Base-by-base conservation (phyloP, 1,140 invertebrate species). In the Drosophila guanche region DNA sequence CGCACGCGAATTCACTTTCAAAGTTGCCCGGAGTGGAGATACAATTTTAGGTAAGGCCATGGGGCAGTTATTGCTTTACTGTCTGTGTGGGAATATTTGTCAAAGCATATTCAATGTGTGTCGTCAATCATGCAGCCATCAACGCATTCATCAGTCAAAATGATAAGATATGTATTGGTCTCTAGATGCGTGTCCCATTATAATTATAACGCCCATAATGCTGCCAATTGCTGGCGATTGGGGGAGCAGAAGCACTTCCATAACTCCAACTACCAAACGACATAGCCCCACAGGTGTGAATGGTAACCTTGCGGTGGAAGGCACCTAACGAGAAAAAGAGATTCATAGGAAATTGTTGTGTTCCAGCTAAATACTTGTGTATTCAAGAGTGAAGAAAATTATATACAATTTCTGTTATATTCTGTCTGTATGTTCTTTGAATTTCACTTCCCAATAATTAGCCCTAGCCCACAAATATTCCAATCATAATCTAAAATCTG, bases 131-230 rank as follows among this genome's bases (percentile, higher is more conserved):
- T 43, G 25, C 7, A 57, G 58, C 62, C 63, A 73, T 86, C 72
- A 86, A 60, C 73, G 41, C 40, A 69, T 40, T 50, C 73, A 85
- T 85, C 69, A 67, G 81, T 85, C 77, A 81, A 54, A 74, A 53
- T 58, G 48, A 41, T 53, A 57, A 66, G 61, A 74, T 37, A 37
- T 12, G 10, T 37, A 20, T 20, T 20, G 16, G 16, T 20, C 16
- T 20, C 2, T 37, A 37, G 53, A 81, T 86, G 68, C 73, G 68
- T 77, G 77, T 63, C 63, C 45, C 56, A 47, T 56, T 43, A 77
- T 81, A 86, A 85, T 85, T 81, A 86, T 86, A 67, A 86, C 77
- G 59, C 73, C 63, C 62, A 47, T 54, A 50, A 73, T 70, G 53
- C 45, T 70, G 53, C 45, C 33, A 12, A 23, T 50, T 25, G 42